These are phyloP conservation scores for Lepisosteus oculatus DNA, from an alignment of 2,113 vertebrate genomes.

Conservation along the genomic window DNA sequence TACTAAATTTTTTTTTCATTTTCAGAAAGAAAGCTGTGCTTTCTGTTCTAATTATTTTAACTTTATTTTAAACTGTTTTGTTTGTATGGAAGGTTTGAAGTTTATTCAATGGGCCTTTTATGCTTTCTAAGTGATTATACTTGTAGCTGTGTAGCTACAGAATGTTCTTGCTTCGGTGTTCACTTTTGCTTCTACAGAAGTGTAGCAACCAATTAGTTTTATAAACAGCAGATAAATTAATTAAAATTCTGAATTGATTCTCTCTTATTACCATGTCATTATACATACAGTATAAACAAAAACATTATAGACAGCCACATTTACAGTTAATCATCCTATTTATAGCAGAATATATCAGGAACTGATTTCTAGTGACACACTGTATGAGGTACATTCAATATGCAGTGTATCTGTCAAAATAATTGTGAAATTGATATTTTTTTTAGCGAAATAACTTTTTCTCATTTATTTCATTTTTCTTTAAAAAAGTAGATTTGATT, in stretches of 20 bases:
- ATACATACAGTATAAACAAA: not conserved
- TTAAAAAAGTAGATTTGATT: too few relatives aligned
- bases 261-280: too few relatives aligned
- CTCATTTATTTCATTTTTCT: too few relatives aligned
- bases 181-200: not conserved
- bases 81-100: not conserved
- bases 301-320: not conserved
- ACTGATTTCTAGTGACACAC: too few relatives aligned
- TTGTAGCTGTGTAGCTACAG: not conserved
- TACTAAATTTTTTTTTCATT: conserved; percentile 40
- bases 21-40: conserved; percentile 30
- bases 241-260: too few relatives aligned
- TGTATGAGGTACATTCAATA: too few relatives aligned
- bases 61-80: not conserved
- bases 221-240: not conserved
- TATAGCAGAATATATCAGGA: too few relatives aligned
- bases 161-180: not conserved
- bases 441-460: too few relatives aligned
- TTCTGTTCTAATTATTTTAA: not conserved
- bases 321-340: not conserved
- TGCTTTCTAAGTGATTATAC: not conserved
- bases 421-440: too few relatives aligned
- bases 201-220: not conserved
- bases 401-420: too few relatives aligned
- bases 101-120: not conserved